phyloP scores from a whole-genome alignment of 2,888 invertebrate species.

The Brachyptera risi region DNA sequence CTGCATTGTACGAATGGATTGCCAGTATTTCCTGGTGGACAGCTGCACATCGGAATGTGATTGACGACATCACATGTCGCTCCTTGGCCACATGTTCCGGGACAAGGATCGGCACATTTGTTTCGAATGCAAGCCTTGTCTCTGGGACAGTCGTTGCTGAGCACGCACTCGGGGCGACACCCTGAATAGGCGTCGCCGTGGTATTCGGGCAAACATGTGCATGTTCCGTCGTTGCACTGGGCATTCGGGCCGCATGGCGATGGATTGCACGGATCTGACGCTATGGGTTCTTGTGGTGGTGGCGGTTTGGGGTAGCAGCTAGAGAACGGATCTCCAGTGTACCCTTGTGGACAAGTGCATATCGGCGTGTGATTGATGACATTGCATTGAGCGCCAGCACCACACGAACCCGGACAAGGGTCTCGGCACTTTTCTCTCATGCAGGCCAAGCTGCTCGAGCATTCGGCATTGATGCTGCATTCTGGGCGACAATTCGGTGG shows the following conservation, averaged over 20 bases:
- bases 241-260: conserved; percentile 55
- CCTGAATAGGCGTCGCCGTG: conserved; percentile 59
- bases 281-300: conserved; percentile 39
- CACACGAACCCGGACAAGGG: conserved; percentile 50
- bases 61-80: conserved; percentile 44
- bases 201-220: conserved; percentile 58
- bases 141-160: conserved; percentile 55
- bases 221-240: conserved; percentile 57
- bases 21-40: conserved; percentile 53
- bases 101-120: conserved; percentile 56
- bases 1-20: conserved; percentile 66
- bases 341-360: conserved; percentile 53
- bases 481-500: conserved; percentile 50
- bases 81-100: conserved; percentile 61
- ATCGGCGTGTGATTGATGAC: conserved; percentile 42
- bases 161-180: conserved; percentile 56
- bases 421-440: conserved; percentile 48
- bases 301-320: conserved; percentile 40
- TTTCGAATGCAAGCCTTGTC: conserved; percentile 53
- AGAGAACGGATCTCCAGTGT: conserved; percentile 43
- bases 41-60: conserved; percentile 40
- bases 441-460: conserved; percentile 45
- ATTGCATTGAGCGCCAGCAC: conserved; percentile 42
- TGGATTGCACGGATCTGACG: conserved; percentile 44
- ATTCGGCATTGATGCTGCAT: conserved; percentile 56